Conservation (phyloP, 2,113 vertebrate genomes). For the Epinephelus moara region DNA sequence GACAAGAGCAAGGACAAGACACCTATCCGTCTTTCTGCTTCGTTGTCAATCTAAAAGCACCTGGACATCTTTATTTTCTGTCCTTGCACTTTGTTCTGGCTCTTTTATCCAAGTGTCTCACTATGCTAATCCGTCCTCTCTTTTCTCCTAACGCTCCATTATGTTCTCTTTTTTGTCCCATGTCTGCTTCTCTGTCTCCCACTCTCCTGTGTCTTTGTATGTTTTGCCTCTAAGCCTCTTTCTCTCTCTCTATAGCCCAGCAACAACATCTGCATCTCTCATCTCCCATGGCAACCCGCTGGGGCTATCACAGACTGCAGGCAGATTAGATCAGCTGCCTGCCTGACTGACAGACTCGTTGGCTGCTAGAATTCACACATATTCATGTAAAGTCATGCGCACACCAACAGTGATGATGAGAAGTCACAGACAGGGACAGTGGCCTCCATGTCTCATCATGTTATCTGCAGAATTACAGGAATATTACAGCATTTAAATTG, state of each 20-base stretch:
- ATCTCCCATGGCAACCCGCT: conserved; percentile 63
- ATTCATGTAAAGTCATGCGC: conserved; percentile 46
- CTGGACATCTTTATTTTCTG: neutral
- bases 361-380: conserved; percentile 33
- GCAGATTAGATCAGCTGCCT: conserved; percentile 32
- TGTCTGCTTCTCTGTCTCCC: neutral
- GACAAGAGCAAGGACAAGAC: conserved; percentile 39
- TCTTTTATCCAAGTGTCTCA: neutral
- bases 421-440: conserved; percentile 12
- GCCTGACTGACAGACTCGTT: conserved; percentile 19
- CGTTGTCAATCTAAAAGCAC: conserved; percentile 7
- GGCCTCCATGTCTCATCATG: neutral
- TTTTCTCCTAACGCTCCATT: neutral
- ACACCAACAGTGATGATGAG: conserved; percentile 20
- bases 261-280: conserved; percentile 60
- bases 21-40: conserved; percentile 15
- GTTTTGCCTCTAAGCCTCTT: neutral
- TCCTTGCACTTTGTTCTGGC: conserved; percentile 1
- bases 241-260: conserved; percentile 10
- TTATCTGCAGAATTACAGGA: neutral
- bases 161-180: neutral
- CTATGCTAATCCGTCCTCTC: conserved; percentile 5
- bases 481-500: neutral
- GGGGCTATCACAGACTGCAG: conserved; percentile 4
- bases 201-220: neutral